phyloP scores from a whole-genome alignment of 2,888 invertebrate species.

The Hirtodrosophila trivittata region DNA sequence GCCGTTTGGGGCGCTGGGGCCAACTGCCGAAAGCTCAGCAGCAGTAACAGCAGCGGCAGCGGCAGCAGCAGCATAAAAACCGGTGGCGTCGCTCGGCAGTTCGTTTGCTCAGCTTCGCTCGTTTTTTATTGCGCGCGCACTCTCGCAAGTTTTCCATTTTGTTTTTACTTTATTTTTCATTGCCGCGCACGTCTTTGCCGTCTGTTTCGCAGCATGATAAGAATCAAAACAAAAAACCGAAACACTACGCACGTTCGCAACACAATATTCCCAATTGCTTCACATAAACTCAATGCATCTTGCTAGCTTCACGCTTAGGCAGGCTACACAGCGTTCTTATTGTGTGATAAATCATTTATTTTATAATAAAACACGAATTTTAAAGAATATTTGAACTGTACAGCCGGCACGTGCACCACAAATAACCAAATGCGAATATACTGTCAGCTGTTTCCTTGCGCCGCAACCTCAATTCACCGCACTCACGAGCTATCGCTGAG shows the following conservation, averaged over 20 bases:
- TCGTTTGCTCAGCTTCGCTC: slow-evolving; percentile 2
- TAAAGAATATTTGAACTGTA: background rate
- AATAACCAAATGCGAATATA: background rate
- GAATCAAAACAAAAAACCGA: slow-evolving; percentile 80
- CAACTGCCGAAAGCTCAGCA: slow-evolving; percentile 43
- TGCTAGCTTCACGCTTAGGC: no score
- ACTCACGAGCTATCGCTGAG: background rate
- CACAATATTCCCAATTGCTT: no score
- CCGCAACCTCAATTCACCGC: slow-evolving; percentile 23
- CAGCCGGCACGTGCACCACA: slow-evolving; percentile 3
- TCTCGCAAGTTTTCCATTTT: slow-evolving; percentile 60
- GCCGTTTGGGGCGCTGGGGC: slow-evolving; percentile 20
- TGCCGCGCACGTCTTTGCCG: slow-evolving; percentile 39
- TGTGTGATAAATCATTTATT: no score
- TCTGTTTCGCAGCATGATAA: slow-evolving; percentile 69
- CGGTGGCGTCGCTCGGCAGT: slow-evolving; percentile 32
- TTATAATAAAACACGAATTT: no score
- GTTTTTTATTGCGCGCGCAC: slow-evolving; percentile 44
- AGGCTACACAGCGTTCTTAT: no score
- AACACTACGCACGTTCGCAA: slow-evolving; percentile 46
- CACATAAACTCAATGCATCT: background rate
- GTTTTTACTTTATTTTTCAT: slow-evolving; percentile 70
- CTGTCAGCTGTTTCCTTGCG: slow-evolving; percentile 27
- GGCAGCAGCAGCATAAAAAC: slow-evolving; percentile 29
- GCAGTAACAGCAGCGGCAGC: slow-evolving; percentile 19